Evolutionary conservation across 2,797 vertebrate species (phyloP).

Genomic region (Potorous gilbertii): DNA sequence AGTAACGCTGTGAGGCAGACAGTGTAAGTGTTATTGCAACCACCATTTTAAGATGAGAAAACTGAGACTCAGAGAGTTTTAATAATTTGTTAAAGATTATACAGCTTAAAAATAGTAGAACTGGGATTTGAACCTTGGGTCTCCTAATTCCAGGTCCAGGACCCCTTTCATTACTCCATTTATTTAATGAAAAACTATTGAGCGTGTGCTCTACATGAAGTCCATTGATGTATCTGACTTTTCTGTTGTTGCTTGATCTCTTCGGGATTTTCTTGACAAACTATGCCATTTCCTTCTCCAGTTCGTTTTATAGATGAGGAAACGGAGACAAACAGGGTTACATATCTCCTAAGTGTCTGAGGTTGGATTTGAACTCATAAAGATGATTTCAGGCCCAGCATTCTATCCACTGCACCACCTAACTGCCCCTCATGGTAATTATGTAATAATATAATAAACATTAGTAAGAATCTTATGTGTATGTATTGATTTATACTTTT

Average conservation of each 20-base stretch:
- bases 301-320: too few relatives aligned
- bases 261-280: too few relatives aligned
- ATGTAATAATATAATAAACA: background rate
- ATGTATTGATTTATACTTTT: conserved; percentile 24
- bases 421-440: background rate
- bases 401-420: background rate
- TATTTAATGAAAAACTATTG: background rate
- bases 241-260: too few relatives aligned
- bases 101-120: background rate
- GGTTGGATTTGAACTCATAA: too few relatives aligned
- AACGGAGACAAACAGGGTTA: too few relatives aligned
- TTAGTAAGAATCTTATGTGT: background rate
- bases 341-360: too few relatives aligned
- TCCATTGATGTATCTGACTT: background rate
- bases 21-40: background rate
- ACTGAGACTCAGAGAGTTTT: background rate
- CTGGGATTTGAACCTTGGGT: background rate
- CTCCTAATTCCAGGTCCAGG: background rate
- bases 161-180: background rate
- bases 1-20: background rate
- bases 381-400: background rate
- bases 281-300: too few relatives aligned
- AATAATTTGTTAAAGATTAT: background rate
- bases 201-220: background rate
- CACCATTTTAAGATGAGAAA: background rate